Conservation (phyloP, 2,113 vertebrate species). For the Tringa solitaria region DNA sequence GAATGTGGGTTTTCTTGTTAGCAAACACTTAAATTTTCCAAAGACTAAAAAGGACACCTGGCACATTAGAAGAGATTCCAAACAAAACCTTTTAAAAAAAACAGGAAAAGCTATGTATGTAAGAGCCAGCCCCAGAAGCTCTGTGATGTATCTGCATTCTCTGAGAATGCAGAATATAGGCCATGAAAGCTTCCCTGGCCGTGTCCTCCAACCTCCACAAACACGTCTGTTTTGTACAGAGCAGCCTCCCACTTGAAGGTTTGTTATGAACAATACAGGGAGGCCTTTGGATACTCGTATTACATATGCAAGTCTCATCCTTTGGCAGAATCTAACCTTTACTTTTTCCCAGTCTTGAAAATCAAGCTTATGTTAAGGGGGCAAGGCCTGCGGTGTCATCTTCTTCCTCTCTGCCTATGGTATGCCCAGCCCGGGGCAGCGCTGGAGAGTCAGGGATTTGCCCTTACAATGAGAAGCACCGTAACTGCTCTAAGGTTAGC, state of each 20-base stretch:
- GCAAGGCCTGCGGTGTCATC: not conserved
- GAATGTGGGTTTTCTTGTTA: not conserved
- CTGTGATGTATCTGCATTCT: not conserved
- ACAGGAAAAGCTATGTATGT: not conserved
- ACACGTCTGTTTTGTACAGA: not conserved
- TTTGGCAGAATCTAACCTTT: conserved; percentile 22
- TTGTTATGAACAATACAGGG: too few species aligned
- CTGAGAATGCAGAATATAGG: not conserved
- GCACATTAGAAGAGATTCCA: not conserved
- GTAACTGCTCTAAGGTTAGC: not conserved
- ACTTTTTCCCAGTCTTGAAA: not conserved
- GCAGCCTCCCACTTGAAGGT: not conserved
- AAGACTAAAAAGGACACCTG: not conserved
- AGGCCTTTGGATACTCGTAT: too few species aligned
- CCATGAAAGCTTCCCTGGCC: not conserved
- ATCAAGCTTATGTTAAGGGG: not conserved
- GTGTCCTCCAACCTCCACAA: not conserved
- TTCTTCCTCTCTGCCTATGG: not conserved
- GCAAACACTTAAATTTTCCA: not conserved
- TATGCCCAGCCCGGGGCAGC: not conserved
- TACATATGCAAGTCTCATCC: not conserved
- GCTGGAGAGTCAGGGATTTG: not conserved
- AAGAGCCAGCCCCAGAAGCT: not conserved
- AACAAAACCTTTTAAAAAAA: not conserved
- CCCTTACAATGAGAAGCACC: not conserved